Percentiles rank a stretch among this genome's conserved stretches.
Conservation (phyloP, 1,140 invertebrate species). For the Drosophila sproati region DNA sequence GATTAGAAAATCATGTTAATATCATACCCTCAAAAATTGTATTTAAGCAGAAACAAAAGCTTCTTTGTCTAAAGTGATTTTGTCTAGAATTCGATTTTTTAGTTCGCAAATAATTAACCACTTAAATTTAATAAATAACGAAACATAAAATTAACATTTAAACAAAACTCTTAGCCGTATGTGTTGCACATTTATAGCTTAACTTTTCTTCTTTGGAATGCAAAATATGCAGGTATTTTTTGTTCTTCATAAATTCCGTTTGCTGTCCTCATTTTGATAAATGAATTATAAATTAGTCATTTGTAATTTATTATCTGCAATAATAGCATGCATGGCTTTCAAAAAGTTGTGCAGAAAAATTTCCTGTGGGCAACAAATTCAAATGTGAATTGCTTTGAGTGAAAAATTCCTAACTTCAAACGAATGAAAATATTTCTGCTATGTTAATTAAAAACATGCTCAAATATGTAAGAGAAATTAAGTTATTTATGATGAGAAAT, state of each 20-base stretch:
- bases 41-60: too few relatives aligned
- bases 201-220: neutral
- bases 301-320: slow-evolving; percentile 15
- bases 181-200: too few relatives aligned
- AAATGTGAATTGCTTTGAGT: slow-evolving; percentile 25
- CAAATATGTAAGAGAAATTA: slow-evolving; percentile 2
- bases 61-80: too few relatives aligned
- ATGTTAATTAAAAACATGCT: slow-evolving; percentile 42
- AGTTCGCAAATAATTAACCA: too few relatives aligned
- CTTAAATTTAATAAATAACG: too few relatives aligned
- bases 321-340: neutral
- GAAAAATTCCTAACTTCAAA: slow-evolving; percentile 11
- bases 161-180: too few relatives aligned
- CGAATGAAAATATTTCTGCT: slow-evolving; percentile 6
- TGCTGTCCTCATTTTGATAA: neutral
- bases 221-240: neutral
- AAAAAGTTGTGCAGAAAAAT: neutral
- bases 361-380: neutral
- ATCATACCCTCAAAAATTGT: too few relatives aligned
- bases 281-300: neutral
- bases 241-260: neutral
- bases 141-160: too few relatives aligned
- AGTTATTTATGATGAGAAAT: slow-evolving; percentile 9
- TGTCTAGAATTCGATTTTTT: too few relatives aligned
- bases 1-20: too few relatives aligned